Base-by-base conservation (phyloP, 2,113 vertebrate species). In the Tyrannus savana region DNA sequence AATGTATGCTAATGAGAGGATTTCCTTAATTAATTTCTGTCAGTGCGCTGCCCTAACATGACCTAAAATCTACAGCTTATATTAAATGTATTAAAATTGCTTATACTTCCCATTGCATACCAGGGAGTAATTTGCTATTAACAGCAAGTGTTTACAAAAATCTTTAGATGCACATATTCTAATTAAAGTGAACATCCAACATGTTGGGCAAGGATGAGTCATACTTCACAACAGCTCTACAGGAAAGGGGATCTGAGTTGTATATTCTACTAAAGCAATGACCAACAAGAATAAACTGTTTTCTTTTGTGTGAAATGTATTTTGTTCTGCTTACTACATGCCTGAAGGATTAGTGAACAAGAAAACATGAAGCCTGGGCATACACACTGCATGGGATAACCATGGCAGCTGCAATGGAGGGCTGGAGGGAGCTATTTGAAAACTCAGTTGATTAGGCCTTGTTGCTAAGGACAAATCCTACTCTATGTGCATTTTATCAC, bases 401-500 rank as follows among this genome's bases (percentile, higher is more conserved):
- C 49, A 76, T 58, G 52, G 46, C 68, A 96, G 50, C 81, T 81
- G 59, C 53, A 79, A 23, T 19, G 52, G 74, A 77, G n/a, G 79
- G 62, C 46, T 67, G 72, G 60, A 84, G 37, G 81, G 59, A 92
- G 46, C 84, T 81, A 71, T 53, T n/a, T 55, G 50, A 79, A 96
- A 92, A 90, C 77, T 75, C 68, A 30, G 25, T 78, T 91, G 78
- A 87, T 87, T 81, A 92, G 74, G 52, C 63, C 85, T 87, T 95
- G 92, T 96, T 97, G 87, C 82, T 92, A 96, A 94, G 84, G 85
- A 60, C 91, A 84, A 94, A 96, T 80, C 42, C 71, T 96, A 81
- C 89, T 97, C 87, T 81, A 64, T 22, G 37, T 90, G 93, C 93
- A 93, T 75, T 94, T 96, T 90, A 94, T 92, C 89, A 76, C 73